Conservation (phyloP, 2,888 invertebrate genomes). For the Drosophila histrio region DNA sequence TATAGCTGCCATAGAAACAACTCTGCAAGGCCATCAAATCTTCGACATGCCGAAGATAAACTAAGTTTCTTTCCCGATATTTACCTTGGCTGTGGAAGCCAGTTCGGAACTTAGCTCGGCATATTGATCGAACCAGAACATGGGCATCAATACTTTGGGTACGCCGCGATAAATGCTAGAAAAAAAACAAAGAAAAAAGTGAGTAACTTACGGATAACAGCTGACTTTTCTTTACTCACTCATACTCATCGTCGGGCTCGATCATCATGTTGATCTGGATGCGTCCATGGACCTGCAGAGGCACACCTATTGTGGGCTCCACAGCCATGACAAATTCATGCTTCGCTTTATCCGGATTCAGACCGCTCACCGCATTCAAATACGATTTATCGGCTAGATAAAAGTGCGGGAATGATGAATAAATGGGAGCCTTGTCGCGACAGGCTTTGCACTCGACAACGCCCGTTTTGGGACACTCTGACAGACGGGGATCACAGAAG, state of each 20-base stretch:
- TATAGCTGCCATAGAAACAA: too few species aligned
- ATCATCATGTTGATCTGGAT: slow-evolving; percentile 91
- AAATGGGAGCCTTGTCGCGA: slow-evolving; percentile 92
- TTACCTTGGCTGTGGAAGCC: slow-evolving; percentile 84
- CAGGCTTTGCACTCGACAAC: slow-evolving; percentile 90
- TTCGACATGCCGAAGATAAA: too few species aligned
- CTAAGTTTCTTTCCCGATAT: too few species aligned
- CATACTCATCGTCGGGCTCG: slow-evolving; percentile 85
- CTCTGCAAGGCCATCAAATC: too few species aligned
- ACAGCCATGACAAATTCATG: slow-evolving; percentile 89
- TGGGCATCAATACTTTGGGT: slow-evolving; percentile 87
- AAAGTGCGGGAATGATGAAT: slow-evolving; percentile 93
- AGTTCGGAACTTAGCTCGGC: slow-evolving; percentile 86
- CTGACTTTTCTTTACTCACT: slow-evolving; percentile 84
- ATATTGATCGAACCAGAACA: slow-evolving; percentile 91
- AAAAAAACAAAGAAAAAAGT: slow-evolving; percentile 27
- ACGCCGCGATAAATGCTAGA: slow-evolving; percentile 86
- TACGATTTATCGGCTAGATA: slow-evolving; percentile 89
- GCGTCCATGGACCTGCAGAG: slow-evolving; percentile 89
- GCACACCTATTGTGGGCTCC: slow-evolving; percentile 91
- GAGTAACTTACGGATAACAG: background rate
- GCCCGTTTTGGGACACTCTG: slow-evolving; percentile 86
- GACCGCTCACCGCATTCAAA: slow-evolving; percentile 87
- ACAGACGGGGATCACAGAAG: slow-evolving; percentile 86
- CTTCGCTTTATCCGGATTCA: slow-evolving; percentile 87